These are phyloP conservation scores for Adelphocoris suturalis DNA, from an alignment of 2,888 invertebrate genomes.

Conservation along the genomic window DNA sequence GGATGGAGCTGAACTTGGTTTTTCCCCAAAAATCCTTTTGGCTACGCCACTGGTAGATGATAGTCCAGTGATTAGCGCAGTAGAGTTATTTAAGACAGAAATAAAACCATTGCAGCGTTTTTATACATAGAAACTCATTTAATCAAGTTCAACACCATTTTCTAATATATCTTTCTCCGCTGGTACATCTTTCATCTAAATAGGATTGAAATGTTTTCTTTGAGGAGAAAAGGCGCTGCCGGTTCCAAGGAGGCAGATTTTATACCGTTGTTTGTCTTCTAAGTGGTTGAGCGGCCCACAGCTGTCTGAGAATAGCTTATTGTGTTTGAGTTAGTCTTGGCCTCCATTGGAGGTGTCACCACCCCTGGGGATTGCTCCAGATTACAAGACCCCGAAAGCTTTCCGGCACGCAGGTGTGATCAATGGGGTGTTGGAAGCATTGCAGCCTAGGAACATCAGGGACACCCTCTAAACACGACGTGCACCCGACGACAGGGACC, in stretches of 20 bases:
- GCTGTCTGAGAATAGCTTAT: background rate
- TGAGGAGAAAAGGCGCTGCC: background rate
- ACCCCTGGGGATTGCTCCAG: conserved; percentile 47
- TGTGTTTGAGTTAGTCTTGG: conserved; percentile 39
- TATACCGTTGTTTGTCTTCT: conserved; percentile 1
- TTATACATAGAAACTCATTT: too few relatives aligned
- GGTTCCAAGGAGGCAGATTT: background rate
- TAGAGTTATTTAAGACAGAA: too few relatives aligned
- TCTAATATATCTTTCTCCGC: too few relatives aligned
- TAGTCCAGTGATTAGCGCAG: too few relatives aligned
- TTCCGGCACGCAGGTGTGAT: conserved; percentile 59
- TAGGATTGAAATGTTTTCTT: background rate
- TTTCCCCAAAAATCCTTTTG: too few relatives aligned
- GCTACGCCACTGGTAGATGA: too few relatives aligned
- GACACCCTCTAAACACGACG: background rate
- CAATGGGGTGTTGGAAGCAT: conserved; percentile 41
- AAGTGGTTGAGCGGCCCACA: conserved; percentile 1
- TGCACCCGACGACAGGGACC: background rate
- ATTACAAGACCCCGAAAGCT: conserved; percentile 33
- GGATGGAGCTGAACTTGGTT: too few relatives aligned
- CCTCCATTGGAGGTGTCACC: conserved; percentile 37
- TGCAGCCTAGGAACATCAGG: background rate
- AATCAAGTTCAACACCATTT: too few relatives aligned
- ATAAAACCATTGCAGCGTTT: too few relatives aligned
- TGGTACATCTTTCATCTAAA: too few relatives aligned